Conservation (phyloP, 2,888 invertebrate genomes). For the Penaeus monodon region DNA sequence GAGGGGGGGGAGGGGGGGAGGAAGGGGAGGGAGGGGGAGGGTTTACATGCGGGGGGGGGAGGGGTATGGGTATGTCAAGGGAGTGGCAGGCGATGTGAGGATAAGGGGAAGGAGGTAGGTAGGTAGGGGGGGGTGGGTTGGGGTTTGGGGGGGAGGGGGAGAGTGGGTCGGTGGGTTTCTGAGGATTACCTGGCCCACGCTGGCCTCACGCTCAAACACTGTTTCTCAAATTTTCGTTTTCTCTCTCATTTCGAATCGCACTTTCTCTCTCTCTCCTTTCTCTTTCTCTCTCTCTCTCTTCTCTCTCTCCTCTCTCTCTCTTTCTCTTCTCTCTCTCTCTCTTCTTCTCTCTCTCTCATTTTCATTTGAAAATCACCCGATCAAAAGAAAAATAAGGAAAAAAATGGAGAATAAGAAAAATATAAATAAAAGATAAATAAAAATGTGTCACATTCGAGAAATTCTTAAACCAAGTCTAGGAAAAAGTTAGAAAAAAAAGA, state of each 20-base stretch:
- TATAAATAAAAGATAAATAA: too few species aligned
- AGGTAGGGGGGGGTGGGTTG: background rate
- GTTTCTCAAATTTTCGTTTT: background rate
- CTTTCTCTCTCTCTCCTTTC: conserved; percentile 2
- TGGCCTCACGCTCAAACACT: background rate
- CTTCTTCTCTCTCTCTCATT: too few species aligned
- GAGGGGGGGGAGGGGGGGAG: background rate
- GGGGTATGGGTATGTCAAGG: background rate
- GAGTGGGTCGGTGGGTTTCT: background rate
- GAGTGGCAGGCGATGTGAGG: background rate
- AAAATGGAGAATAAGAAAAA: too few species aligned
- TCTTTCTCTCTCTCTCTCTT: background rate
- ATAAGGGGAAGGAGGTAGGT: background rate
- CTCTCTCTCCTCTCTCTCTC: too few species aligned
- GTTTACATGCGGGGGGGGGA: background rate
- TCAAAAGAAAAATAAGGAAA: too few species aligned
- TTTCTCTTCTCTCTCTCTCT: background rate
- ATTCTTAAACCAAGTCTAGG: background rate
- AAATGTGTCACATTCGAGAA: background rate
- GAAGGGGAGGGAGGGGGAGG: background rate
- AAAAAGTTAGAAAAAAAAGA: too few species aligned
- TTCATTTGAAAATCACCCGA: too few species aligned
- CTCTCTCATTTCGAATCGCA: background rate
- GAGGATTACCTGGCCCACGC: background rate
- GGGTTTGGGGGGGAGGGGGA: background rate